A percentile compares a stretch with the other conserved stretches of the same genome.
These are phyloP conservation scores for Rhyzopertha dominica DNA, from an alignment of 1,140 invertebrate genomes.

Conservation along the genomic window DNA sequence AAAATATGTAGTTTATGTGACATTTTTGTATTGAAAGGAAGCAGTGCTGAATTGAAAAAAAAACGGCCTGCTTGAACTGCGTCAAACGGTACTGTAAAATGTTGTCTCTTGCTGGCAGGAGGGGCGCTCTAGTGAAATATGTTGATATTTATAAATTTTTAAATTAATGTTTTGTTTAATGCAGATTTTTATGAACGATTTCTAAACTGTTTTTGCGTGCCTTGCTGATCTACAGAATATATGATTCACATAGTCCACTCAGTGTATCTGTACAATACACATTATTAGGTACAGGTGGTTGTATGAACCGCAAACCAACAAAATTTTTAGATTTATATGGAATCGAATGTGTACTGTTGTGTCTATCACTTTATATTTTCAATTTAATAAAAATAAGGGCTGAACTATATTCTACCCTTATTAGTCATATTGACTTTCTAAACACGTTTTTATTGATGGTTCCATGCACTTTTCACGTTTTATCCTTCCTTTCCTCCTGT, in stretches of 20 bases:
- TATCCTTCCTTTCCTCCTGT: too few relatives aligned
- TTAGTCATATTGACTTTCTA: conserved; percentile 43
- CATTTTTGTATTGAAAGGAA: too few relatives aligned
- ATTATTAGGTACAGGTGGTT: too few relatives aligned
- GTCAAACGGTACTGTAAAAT: neutral
- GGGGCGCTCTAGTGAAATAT: conserved; percentile 12
- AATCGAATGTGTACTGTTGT: conserved; percentile 34
- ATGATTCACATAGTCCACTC: too few relatives aligned
- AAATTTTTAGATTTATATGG: conserved; percentile 42
- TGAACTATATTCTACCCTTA: conserved; percentile 39
- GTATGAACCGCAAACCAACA: conserved; percentile 15
- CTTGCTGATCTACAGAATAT: conserved; percentile 40
- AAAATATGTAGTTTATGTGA: too few relatives aligned
- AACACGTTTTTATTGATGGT: too few relatives aligned
- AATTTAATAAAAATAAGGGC: conserved; percentile 38
- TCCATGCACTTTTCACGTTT: too few relatives aligned
- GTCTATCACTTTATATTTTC: conserved; percentile 43
- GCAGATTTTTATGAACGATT: conserved; percentile 10
- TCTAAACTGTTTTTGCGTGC: conserved; percentile 39
- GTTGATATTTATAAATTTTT: conserved; percentile 22
- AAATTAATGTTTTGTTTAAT: conserved; percentile 23
- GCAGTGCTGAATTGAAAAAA: too few relatives aligned
- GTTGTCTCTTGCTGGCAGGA: conserved; percentile 30
- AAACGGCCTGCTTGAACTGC: neutral
- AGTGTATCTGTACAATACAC: too few relatives aligned